phyloP scores from a whole-genome alignment of 2,797 vertebrate genomes.

The Naso thynnoides region DNA sequence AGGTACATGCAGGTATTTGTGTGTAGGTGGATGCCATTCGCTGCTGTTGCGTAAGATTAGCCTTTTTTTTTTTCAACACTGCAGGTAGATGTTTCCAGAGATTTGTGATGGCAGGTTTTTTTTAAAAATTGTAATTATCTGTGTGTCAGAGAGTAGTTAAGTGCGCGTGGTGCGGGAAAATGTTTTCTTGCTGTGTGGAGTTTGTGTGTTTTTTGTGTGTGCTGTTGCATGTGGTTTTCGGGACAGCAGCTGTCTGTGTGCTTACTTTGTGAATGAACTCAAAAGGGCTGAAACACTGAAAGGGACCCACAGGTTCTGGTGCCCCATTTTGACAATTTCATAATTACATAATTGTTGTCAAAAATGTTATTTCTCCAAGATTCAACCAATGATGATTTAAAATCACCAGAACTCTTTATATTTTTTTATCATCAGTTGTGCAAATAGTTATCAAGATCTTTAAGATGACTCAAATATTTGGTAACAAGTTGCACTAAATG shows the following conservation, averaged over 20 bases:
- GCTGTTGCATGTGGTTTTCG: conserved; percentile 1
- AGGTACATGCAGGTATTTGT: conserved; percentile 52
- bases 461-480: no score
- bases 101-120: conserved; percentile 11
- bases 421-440: no score
- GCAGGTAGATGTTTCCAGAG: conserved; percentile 49
- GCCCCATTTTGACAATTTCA: neutral
- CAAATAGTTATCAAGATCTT: no score
- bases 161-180: neutral
- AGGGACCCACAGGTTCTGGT: neutral
- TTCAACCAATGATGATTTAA: neutral
- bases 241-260: neutral
- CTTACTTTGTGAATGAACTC: neutral
- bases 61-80: conserved; percentile 25
- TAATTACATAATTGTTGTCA: neutral
- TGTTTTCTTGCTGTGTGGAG: neutral
- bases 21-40: conserved; percentile 14
- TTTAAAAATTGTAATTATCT: neutral
- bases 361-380: neutral
- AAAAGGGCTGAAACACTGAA: conserved; percentile 3
- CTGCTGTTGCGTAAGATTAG: conserved; percentile 58
- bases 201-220: conserved; percentile 2
- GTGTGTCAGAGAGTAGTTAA: conserved; percentile 11
- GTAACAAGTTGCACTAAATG: no score
- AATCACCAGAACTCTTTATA: no score